Conservation (phyloP, 2,888 invertebrate genomes). For the Eurytoma adleriae region DNA sequence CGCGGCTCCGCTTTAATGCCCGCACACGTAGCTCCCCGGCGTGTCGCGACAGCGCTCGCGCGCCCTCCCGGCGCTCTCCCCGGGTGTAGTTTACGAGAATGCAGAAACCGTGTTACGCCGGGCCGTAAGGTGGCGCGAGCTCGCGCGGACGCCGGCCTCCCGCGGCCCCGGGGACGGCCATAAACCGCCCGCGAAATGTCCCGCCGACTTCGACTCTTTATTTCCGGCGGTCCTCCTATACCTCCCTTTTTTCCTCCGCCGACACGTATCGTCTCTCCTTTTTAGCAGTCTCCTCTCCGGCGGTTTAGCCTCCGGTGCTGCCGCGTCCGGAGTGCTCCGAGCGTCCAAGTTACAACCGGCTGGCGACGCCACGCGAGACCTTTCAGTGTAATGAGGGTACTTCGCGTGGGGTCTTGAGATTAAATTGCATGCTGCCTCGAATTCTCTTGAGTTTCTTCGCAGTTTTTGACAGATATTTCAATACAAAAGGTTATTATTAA, state of each 20-base stretch:
- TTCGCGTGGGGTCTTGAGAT: too few relatives aligned
- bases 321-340: neutral
- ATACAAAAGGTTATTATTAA: too few relatives aligned
- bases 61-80: conserved; percentile 13
- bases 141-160: conserved; percentile 59
- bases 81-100: conserved; percentile 68
- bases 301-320: conserved; percentile 4
- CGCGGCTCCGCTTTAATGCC: too few relatives aligned
- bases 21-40: neutral
- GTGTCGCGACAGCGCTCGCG: conserved; percentile 6
- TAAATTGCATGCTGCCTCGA: too few relatives aligned
- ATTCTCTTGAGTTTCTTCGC: too few relatives aligned
- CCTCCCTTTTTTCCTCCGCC: neutral
- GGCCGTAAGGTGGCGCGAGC: conserved; percentile 60
- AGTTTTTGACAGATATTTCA: too few relatives aligned
- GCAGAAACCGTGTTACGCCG: conserved; percentile 70
- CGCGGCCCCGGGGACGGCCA: conserved; percentile 61
- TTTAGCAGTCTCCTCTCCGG: neutral
- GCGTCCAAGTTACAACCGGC: too few relatives aligned
- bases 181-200: conserved; percentile 66
- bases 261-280: neutral
- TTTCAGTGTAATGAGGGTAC: too few relatives aligned
- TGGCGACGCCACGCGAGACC: too few relatives aligned
- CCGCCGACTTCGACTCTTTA: conserved; percentile 1
- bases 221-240: conserved; percentile 61